Conservation (phyloP, 2,888 invertebrate species). For the Agrotis clavis region DNA sequence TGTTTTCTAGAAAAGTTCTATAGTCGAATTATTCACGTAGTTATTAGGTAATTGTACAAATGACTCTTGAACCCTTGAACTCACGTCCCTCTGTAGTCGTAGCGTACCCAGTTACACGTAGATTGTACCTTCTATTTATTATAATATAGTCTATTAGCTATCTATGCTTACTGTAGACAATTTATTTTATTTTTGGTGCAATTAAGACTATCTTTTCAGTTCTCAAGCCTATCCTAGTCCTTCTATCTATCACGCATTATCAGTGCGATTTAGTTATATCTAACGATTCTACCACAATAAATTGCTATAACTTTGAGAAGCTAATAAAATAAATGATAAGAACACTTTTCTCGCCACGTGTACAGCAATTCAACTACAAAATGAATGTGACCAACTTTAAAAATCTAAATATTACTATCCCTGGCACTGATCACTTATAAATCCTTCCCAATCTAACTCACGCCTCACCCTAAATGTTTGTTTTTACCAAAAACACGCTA, state of each 20-base stretch:
- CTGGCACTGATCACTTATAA: conserved; percentile 42
- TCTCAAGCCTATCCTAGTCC: conserved; percentile 22
- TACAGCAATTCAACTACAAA: conserved; percentile 38
- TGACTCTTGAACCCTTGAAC: conserved; percentile 86
- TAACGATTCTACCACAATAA: conserved; percentile 10
- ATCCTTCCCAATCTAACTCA: conserved; percentile 54
- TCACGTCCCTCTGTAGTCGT: conserved; percentile 88
- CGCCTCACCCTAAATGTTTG: conserved; percentile 75
- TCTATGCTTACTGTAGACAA: conserved; percentile 55
- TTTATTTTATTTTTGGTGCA: conserved; percentile 41
- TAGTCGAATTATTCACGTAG: conserved; percentile 76
- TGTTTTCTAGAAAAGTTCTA: conserved; percentile 80
- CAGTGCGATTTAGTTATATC: conserved; percentile 25
- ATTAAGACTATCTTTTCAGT: conserved; percentile 33
- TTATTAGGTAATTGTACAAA: conserved; percentile 86
- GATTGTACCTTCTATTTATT: conserved; percentile 65
- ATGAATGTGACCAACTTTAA: conserved; percentile 43
- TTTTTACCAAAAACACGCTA: conserved; percentile 82
- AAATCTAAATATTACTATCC: conserved; percentile 35
- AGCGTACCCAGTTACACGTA: conserved; percentile 75
- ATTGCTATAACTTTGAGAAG: conserved; percentile 10
- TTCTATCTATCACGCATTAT: conserved; percentile 25
- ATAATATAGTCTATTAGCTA: conserved; percentile 57
- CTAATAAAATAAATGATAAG: background rate
- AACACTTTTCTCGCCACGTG: conserved; percentile 25